Conservation (phyloP, 1,140 invertebrate genomes). For the Bemisia tabaci region DNA sequence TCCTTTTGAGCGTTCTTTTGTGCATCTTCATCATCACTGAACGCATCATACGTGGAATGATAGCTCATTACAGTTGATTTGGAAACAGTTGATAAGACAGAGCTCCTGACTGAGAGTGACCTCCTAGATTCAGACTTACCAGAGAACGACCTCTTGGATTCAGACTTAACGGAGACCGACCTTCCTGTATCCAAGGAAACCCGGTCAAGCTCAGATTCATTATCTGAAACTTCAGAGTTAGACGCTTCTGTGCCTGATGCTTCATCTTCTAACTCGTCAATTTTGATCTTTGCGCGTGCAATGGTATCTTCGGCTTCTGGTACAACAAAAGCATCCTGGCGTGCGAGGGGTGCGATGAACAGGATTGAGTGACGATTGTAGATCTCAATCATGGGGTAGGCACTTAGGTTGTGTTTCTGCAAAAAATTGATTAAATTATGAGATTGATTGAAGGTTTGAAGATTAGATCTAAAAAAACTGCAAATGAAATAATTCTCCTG, state of each 20-base stretch:
- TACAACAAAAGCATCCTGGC: slow-evolving; percentile 12
- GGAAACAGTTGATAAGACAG: not conserved
- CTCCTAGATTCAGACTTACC: too few relatives aligned
- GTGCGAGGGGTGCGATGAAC: slow-evolving; percentile 7
- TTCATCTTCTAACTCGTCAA: not conserved
- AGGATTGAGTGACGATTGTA: slow-evolving; percentile 2
- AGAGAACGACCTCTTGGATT: too few relatives aligned
- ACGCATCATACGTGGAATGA: not conserved
- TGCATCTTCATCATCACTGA: not conserved
- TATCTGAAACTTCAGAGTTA: not conserved
- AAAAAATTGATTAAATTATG: too few relatives aligned
- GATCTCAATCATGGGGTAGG: slow-evolving; percentile 10
- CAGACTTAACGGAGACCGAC: too few relatives aligned
- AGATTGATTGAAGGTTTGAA: too few relatives aligned
- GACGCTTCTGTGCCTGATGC: not conserved
- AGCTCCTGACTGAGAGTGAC: too few relatives aligned
- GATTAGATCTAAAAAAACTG: too few relatives aligned
- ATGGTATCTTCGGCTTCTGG: slow-evolving; percentile 4
- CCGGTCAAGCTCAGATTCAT: too few relatives aligned
- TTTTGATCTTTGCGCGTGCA: not conserved
- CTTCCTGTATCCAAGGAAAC: too few relatives aligned
- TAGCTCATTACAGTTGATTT: not conserved
- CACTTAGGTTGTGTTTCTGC: slow-evolving; percentile 11
- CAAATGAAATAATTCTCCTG: too few relatives aligned
- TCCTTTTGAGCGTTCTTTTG: not conserved